phyloP scores from a whole-genome alignment of 1,140 invertebrate genomes.

The Coenobita brevimanus region DNA sequence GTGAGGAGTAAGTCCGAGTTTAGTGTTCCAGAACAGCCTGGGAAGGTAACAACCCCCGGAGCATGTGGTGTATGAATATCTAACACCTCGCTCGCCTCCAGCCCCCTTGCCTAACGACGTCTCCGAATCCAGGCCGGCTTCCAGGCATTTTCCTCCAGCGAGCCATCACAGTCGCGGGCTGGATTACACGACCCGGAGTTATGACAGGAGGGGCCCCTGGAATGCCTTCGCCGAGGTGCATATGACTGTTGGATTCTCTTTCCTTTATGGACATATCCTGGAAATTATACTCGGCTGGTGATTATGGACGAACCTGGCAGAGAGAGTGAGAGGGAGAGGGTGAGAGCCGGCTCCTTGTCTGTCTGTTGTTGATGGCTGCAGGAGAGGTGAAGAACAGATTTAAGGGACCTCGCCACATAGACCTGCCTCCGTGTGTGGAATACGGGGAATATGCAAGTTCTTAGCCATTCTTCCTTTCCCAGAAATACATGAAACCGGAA shows the following conservation, averaged over 20 bases:
- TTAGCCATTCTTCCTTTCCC: too few species aligned
- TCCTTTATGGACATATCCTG: constrained; percentile 56
- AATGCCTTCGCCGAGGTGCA: constrained; percentile 47
- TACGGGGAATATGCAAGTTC: too few species aligned
- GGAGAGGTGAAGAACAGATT: too few species aligned
- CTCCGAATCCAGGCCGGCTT: constrained; percentile 52
- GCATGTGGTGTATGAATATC: constrained; percentile 60
- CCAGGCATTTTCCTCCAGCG: constrained; percentile 61
- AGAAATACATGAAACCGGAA: background rate
- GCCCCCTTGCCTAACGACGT: constrained; percentile 62
- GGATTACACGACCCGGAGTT: constrained; percentile 58
- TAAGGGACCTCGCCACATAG: too few species aligned
- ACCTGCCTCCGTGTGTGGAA: too few species aligned
- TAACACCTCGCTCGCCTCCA: constrained; percentile 46
- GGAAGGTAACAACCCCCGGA: constrained; percentile 51
- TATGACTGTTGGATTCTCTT: constrained; percentile 54
- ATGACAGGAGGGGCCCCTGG: constrained; percentile 51
- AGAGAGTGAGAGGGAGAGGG: constrained; percentile 3
- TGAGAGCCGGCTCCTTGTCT: background rate
- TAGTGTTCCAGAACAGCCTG: constrained; percentile 21
- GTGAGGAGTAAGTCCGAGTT: constrained; percentile 45
- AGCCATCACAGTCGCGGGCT: constrained; percentile 57
- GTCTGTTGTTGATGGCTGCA: too few species aligned
- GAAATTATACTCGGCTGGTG: constrained; percentile 37
- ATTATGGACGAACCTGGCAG: constrained; percentile 37